Evolutionary conservation across 37 sponge, comb jelly and placozoan genomes (phyloP), one percentile per base, ranked within the genome.

Genomic region (Agelas oroides): DNA sequence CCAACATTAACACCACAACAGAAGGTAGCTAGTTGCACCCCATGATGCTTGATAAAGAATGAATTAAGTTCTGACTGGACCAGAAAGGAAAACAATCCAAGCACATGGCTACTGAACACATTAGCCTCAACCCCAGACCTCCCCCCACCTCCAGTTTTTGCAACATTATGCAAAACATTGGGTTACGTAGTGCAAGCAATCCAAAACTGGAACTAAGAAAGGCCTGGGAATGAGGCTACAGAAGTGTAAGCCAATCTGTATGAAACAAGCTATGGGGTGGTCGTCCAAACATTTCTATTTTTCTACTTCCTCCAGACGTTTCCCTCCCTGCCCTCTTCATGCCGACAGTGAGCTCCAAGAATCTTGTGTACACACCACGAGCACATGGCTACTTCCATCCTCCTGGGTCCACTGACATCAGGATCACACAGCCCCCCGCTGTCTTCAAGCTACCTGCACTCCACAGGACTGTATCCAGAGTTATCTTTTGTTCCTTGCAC

Each of bases 311-410:
- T 27, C 28, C 68, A 84, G 71, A 84, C 41, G 87, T 95, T 33
- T 87, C 90, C 35, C 76, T 95, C 23, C 96, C 96, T 28, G 96
- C 96, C 0, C 63, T 95, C 37, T 92, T 89, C 81, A 85, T 95
- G 96, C 96, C 96, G 0, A 91, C 95, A 17, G 73, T 74, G 8
- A 60, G 58, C n/a, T 63, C 73, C 31, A 81, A 76, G 41, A 70
- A 75, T 19, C 53, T 52, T 15, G 73, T 89, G 20, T 95, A 81
- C 82, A 92, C 79, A 15, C 96, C 96, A 28, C 69, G 90, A 28
- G 96, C 96, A 14, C 93, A 92, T 34, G 52, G 62, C 33, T 95
- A 95, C 86, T 95, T 95, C 86, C 90, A 95, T 69, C 90, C 96
- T 16, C 66, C 89, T n/a, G 96, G 96, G 57, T 65, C 88, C 62